Conservation (phyloP, 92 coral and sea anemone genomes). For the Porites cylindrica region DNA sequence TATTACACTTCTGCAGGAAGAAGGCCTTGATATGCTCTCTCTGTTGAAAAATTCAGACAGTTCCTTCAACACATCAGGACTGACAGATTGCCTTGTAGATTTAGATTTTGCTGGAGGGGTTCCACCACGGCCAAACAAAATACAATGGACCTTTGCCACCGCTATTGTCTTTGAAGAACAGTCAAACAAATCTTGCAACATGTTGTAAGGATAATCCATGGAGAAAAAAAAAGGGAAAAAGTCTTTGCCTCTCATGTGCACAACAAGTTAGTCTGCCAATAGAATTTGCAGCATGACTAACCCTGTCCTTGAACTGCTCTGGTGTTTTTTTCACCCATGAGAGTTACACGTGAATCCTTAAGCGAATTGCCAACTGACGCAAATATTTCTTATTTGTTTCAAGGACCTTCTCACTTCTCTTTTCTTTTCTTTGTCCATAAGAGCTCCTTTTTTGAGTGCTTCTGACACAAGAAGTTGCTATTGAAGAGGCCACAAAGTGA, state of each 20-base stretch:
- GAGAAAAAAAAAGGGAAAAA: neutral
- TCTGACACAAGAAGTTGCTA: too few relatives aligned
- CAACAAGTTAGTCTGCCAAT: too few relatives aligned
- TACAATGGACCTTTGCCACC: too few relatives aligned
- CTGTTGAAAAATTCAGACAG: conserved; percentile 23
- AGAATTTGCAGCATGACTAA: too few relatives aligned
- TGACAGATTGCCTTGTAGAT: conserved; percentile 25
- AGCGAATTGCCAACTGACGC: neutral
- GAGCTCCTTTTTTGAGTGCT: neutral
- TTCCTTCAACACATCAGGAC: neutral
- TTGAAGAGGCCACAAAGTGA: too few relatives aligned
- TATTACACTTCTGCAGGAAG: conserved; percentile 55
- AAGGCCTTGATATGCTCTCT: conserved; percentile 46
- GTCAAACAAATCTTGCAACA: too few relatives aligned
- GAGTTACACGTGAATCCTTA: too few relatives aligned
- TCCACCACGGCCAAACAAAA: too few relatives aligned
- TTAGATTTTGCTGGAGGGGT: conserved; percentile 31
- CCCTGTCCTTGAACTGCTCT: too few relatives aligned
- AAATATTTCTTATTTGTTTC: neutral
- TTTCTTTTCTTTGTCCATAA: neutral
- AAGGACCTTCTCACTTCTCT: neutral
- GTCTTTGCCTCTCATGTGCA: too few relatives aligned
- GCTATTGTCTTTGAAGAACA: too few relatives aligned
- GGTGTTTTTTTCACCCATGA: too few relatives aligned
- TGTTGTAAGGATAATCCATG: neutral